Percentiles rank a stretch among this genome's conserved stretches.
Evolutionary conservation across 92 coral and sea anemone species (phyloP).

Genomic region (Porites lobata): DNA sequence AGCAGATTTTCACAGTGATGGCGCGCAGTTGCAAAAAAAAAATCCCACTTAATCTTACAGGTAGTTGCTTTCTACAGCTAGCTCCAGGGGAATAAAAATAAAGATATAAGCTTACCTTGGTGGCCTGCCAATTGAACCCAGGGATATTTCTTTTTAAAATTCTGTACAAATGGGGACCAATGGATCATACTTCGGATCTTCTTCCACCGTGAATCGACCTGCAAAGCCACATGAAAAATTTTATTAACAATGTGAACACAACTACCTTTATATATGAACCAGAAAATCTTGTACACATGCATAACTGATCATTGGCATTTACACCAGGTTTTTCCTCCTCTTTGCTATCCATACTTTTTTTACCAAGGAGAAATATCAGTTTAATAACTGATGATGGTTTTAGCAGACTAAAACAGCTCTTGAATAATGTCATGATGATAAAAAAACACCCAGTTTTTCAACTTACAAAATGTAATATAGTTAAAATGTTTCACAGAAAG

Average conservation of each 20-base stretch:
- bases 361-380: not conserved
- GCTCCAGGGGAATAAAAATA: too few relatives aligned
- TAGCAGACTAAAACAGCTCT: not conserved
- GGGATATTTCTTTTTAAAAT: slow-evolving; percentile 96
- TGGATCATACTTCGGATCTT: slow-evolving; percentile 94
- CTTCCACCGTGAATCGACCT: slow-evolving; percentile 84
- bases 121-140: slow-evolving; percentile 99
- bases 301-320: too few relatives aligned
- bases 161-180: slow-evolving; percentile 98
- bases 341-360: not conserved
- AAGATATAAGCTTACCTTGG: slow-evolving; percentile 74
- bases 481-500: not conserved
- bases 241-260: too few relatives aligned
- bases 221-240: not conserved
- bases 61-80: too few relatives aligned
- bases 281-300: too few relatives aligned
- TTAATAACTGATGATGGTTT: not conserved
- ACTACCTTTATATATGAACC: too few relatives aligned
- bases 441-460: not conserved
- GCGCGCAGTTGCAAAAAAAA: too few relatives aligned
- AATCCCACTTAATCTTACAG: too few relatives aligned
- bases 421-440: not conserved
- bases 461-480: not conserved
- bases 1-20: too few relatives aligned
- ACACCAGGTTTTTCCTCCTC: not conserved